Percentiles rank a stretch among this genome's conserved stretches.
Conservation (phyloP, 2,888 invertebrate species). For the Callyntrura guangdongensis region DNA sequence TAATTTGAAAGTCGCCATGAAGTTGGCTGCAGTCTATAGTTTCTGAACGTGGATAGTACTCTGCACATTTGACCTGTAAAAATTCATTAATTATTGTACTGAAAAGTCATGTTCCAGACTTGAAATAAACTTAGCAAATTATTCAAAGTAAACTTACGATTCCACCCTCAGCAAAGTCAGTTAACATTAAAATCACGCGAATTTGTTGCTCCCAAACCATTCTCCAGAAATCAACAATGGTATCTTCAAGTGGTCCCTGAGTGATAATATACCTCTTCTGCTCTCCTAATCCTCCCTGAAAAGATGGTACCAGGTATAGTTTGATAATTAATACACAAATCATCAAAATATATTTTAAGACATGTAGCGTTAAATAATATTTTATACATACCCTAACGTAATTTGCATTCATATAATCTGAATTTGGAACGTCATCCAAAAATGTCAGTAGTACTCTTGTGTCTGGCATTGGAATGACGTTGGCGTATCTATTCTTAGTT, state of each 20-base stretch:
- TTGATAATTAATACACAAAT: not conserved
- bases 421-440: constrained; percentile 91
- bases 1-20: constrained; percentile 95
- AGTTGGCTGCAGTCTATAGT: constrained; percentile 95
- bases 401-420: constrained; percentile 97
- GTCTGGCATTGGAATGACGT: constrained; percentile 97
- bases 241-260: constrained; percentile 95
- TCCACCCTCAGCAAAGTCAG: constrained; percentile 95
- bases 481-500: constrained; percentile 96
- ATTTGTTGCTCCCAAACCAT: constrained; percentile 99
- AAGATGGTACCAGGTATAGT: not conserved
- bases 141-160: constrained; percentile 88
- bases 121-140: not conserved
- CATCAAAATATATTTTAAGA: not conserved
- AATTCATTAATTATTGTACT: too few species aligned
- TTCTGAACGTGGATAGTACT: constrained; percentile 96
- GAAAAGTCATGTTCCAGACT: not conserved
- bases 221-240: constrained; percentile 96
- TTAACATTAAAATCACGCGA: constrained; percentile 95
- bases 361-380: not conserved
- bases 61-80: constrained; percentile 93
- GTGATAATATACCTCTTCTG: constrained; percentile 91
- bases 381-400: constrained; percentile 92
- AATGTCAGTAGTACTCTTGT: constrained; percentile 93
- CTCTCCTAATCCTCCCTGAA: constrained; percentile 88